Evolutionary conservation across 2,888 invertebrate species (phyloP), one percentile per base, ranked within the genome.

Genomic region (Cerastoderma edule): DNA sequence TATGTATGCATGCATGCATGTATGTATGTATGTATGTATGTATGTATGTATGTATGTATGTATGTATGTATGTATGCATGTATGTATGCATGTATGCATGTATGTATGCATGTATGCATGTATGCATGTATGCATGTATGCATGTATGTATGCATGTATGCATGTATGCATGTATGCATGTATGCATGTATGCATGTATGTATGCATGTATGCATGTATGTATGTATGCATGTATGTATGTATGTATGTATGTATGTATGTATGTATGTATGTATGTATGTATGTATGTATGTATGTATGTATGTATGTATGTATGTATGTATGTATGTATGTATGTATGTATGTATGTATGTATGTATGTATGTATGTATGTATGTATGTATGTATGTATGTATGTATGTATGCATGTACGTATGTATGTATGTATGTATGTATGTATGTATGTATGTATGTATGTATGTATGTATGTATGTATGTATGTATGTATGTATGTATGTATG

Each of bases 111-210:
- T 44, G 44, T 44, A 10, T 63, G 1, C n/a, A 32, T 35, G 54
- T 33, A 24, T 56, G 8, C 22, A 33, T 53, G n/a, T 56, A 33
- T 68, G 35, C 39, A 28, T 68, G 27, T 68, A 68, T 68, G 54
- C 35, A 68, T 56, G 54, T 68, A 32, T 56, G 32, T 68, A 30
- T 68, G 54, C 39, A 33, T 56, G 48, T 24, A 32, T 32, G 27
- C 19, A 46, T 65, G 33, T 24, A 46, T 24, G 33, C 27, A n/a
- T 46, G 48, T 46, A n/a, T 22, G 8, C 53, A 16, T 44, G 44
- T 44, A 10, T 44, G n/a, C n/a, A n/a, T n/a, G n/a, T n/a, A n/a
- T n/a, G n/a, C n/a, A n/a, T n/a, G n/a, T n/a, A n/a, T n/a, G n/a
- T 44, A 16, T 44, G 44, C 19, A 10, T 44, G 44, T 44, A 10